Evolutionary conservation across 2,797 vertebrate genomes (phyloP), one percentile per base, ranked within the genome.

Genomic region (Rhabdophis nuchalis): DNA sequence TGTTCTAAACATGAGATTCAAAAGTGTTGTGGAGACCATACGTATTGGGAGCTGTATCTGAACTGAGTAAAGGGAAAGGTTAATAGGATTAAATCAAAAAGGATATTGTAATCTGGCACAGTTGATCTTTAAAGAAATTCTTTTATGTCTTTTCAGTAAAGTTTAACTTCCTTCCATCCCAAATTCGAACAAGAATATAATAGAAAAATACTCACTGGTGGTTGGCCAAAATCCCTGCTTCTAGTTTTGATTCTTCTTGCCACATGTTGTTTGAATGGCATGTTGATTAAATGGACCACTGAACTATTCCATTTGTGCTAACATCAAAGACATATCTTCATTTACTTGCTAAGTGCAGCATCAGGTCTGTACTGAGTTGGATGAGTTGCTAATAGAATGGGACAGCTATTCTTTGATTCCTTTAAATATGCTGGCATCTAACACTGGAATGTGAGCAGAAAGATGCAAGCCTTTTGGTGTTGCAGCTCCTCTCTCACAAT

Each of bases 211-310:
- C 13, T 53, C 53, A 36, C 29, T 4, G 77, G 29, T 82, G 0
- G 32, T 95, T 90, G 94, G 23, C 91, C 91, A 85, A 95, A 94
- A 82, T 29, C 18, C 4, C 52, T 52, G 0, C 46, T 11, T 56
- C 72, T 0, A 0, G 3, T 4, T 32, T 93, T 91, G 16, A 54
- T 50, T 32, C 72, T 53, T 36, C 36, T 20, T 60, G 56, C 68
- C 46, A 18, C 14, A 27, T 86, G 10, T 46, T 41, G 36, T 85
- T 89, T 41, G 6, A 52, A 60, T 36, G n/a, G 52, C 20, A 1
- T 54, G 50, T 41, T 68, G 72, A 58, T 52, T 64, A 16, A 61
- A 23, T 86, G 29, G 27, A 25, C 61, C 61, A 68, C n/a, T 36
- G 50, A 86, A n/a, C n/a, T 32, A 32, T 54, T 16, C 82, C 20